Conservation (phyloP, 1,140 invertebrate species). For the Reticulitermes speratus region DNA sequence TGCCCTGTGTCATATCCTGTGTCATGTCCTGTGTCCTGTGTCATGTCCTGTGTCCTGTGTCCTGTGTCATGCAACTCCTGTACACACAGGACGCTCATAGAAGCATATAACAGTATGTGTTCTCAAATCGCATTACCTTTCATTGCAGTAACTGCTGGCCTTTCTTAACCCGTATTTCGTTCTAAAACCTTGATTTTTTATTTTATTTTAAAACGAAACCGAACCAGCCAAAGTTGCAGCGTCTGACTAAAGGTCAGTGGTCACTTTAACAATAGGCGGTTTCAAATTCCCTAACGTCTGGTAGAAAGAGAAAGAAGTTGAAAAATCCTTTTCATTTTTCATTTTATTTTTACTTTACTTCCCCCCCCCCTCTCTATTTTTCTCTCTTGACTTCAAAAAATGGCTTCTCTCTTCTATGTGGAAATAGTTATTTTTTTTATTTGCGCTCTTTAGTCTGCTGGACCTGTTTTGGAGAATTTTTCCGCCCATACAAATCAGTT, state of each 20-base stretch:
- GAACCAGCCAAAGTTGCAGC: background rate
- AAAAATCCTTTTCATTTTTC: background rate
- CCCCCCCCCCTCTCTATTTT: background rate
- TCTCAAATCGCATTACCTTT: background rate
- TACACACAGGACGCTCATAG: background rate
- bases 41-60: background rate
- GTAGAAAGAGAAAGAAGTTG: background rate
- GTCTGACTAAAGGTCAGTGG: background rate
- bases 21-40: no score
- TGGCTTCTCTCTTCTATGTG: background rate
- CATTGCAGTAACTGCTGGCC: background rate
- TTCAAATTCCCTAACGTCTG: conserved; percentile 6
- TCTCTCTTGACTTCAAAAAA: conserved; percentile 9
- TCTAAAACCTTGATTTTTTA: background rate
- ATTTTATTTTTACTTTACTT: background rate
- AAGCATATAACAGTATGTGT: background rate
- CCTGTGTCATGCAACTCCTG: background rate
- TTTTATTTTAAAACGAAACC: background rate
- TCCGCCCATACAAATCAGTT: conserved; percentile 17
- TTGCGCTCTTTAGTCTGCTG: background rate
- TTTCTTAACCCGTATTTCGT: background rate
- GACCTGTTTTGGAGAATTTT: conserved; percentile 12
- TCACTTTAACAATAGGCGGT: background rate
- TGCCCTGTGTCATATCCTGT: no score
- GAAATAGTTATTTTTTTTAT: background rate